These are phyloP conservation scores for Episyrphus balteatus DNA, from an alignment of 1,140 invertebrate species.

Conservation along the genomic window DNA sequence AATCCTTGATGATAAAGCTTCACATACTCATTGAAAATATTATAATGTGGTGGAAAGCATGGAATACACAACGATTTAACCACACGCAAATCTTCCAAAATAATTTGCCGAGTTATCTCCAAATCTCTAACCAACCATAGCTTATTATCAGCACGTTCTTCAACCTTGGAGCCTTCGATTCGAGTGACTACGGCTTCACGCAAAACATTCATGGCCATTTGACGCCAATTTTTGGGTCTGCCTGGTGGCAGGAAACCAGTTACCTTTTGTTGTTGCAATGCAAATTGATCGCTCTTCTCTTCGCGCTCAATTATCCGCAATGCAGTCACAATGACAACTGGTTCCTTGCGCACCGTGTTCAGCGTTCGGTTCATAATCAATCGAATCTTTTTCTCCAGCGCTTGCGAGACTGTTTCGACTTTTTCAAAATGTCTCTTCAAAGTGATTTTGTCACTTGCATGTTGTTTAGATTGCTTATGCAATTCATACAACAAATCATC, in stretches of 20 bases:
- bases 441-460: slow-evolving; percentile 78
- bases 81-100: slow-evolving; percentile 84
- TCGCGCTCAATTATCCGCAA: slow-evolving; percentile 94
- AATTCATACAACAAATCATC: slow-evolving; percentile 93
- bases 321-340: slow-evolving; percentile 91
- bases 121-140: slow-evolving; percentile 83
- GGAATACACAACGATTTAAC: slow-evolving; percentile 86
- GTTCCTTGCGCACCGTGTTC: slow-evolving; percentile 89
- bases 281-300: slow-evolving; percentile 79
- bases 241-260: slow-evolving; percentile 87
- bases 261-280: slow-evolving; percentile 63
- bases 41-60: slow-evolving; percentile 92
- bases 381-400: slow-evolving; percentile 85
- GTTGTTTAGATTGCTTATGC: slow-evolving; percentile 83
- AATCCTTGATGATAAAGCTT: slow-evolving; percentile 88
- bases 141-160: slow-evolving; percentile 83
- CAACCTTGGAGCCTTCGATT: slow-evolving; percentile 83
- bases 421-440: slow-evolving; percentile 93
- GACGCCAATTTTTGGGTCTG: slow-evolving; percentile 84
- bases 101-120: slow-evolving; percentile 71
- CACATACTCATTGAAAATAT: slow-evolving; percentile 85
- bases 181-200: slow-evolving; percentile 73
- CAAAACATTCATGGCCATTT: slow-evolving; percentile 74
- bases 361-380: slow-evolving; percentile 81
- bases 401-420: slow-evolving; percentile 79